Percentiles rank a stretch among this genome's conserved stretches.
Evolutionary conservation across 2,113 vertebrate species (phyloP).

Genomic region (Ovis canadensis): DNA sequence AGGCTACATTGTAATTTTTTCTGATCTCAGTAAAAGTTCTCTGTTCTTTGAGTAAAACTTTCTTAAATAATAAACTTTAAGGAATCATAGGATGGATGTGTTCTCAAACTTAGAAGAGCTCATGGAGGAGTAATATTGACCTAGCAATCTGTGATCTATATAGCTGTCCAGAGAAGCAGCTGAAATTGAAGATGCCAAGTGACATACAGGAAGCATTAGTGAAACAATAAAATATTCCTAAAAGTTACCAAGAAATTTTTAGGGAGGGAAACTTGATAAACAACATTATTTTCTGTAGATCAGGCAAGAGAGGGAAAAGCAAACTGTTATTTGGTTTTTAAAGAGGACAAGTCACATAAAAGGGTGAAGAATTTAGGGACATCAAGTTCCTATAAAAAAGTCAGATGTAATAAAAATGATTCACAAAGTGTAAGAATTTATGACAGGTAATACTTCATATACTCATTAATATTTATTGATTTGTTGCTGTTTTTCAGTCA

Average conservation of each 20-base stretch:
- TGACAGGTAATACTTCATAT: not conserved
- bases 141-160: not conserved
- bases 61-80: not conserved
- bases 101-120: not conserved
- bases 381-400: not conserved
- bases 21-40: not conserved
- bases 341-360: not conserved
- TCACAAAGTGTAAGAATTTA: not conserved
- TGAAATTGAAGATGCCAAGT: not conserved
- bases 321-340: not conserved
- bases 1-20: not conserved
- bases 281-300: not conserved
- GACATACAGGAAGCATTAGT: not conserved
- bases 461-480: not conserved
- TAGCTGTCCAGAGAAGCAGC: not conserved
- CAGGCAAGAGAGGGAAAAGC: not conserved
- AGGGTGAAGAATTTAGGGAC: not conserved
- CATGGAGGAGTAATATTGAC: not conserved
- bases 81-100: not conserved
- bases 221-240: not conserved
- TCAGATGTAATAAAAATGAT: not conserved
- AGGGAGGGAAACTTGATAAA: not conserved
- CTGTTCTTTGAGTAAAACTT: not conserved
- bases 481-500: not conserved
- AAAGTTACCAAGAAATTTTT: not conserved